phyloP scores from a whole-genome alignment of 2,797 vertebrate species.

The Enteromius radiatus region DNA sequence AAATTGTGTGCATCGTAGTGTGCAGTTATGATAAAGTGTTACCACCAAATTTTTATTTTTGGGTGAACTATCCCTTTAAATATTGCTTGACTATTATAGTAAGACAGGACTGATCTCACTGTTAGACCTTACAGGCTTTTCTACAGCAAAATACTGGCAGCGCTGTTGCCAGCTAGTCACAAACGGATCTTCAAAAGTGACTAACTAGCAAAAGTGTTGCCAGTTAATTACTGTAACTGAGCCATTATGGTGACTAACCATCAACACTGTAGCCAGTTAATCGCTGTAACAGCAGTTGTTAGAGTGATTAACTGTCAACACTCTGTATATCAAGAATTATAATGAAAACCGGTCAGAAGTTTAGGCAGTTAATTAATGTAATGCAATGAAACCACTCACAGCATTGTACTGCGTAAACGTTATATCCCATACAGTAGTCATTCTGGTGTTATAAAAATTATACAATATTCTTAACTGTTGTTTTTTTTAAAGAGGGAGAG shows the following conservation, averaged over 20 bases:
- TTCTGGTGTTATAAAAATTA: neutral
- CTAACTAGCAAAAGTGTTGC: neutral
- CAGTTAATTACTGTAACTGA: neutral
- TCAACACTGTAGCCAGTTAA: neutral
- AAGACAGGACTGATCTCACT: neutral
- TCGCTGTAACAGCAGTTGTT: too few relatives aligned
- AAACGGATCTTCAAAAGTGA: neutral
- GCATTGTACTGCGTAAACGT: neutral
- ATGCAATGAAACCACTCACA: too few relatives aligned
- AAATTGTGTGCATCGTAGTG: too few relatives aligned
- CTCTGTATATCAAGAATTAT: neutral
- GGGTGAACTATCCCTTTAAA: neutral
- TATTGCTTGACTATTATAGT: neutral
- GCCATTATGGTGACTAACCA: neutral
- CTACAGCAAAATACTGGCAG: neutral
- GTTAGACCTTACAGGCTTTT: neutral
- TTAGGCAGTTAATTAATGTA: neutral
- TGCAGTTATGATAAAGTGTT: too few relatives aligned
- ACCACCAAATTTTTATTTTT: too few relatives aligned
- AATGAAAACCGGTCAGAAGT: neutral
- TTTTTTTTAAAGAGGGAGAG: neutral
- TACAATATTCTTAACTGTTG: neutral
- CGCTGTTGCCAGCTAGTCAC: neutral
- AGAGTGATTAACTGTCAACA: neutral
- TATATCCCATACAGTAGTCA: neutral